Evolutionary conservation across 1,140 invertebrate species (phyloP), one percentile per base, ranked within the genome.

Genomic region (Brachionus angularis): DNA sequence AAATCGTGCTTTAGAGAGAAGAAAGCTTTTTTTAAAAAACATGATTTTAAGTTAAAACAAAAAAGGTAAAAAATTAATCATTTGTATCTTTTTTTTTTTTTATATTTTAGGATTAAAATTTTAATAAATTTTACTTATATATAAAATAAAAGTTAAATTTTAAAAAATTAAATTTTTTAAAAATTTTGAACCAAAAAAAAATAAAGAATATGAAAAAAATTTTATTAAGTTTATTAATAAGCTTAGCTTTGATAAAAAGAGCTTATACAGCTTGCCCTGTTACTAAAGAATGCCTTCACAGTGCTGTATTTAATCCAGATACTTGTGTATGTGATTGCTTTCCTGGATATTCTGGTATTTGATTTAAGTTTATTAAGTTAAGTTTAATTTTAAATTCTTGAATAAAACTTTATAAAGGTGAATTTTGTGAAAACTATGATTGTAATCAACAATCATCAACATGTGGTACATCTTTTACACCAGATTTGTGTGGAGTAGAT

Each of bases 311-410:
- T 50, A 67, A 47, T 14, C 10, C 4, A 8, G 23, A 46, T 12
- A 29, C 12, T 18, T 67, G 62, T 27, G 18, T 47, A 67, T 67
- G 62, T 50, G 62, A 67, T 47, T 67, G 53, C 5, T 67, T n/a
- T 36, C 12, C 8, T 3, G 25, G 62, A 2, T 67, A 67, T 12
- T 67, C 42, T 23, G 62, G 39, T 42, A 42, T 10, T 10, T 16
- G 39, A 16, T 16, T 16, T 42, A 10, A 10, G 10, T 16, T 16
- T 42, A 10, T 42, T 16, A 10, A 10, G 10, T 10, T 10, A 42
- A 10, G 39, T 10, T 16, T 16, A 10, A 10, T 42, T 42, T 16
- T 16, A 10, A 42, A 42, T 16, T 10, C 10, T 42, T 16, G 39
- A 42, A n/a, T n/a, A n/a, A n/a, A n/a, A n/a, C n/a, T n/a, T n/a